Evolutionary conservation across 2,797 vertebrate species (phyloP).

Genomic region (Karalla daura): DNA sequence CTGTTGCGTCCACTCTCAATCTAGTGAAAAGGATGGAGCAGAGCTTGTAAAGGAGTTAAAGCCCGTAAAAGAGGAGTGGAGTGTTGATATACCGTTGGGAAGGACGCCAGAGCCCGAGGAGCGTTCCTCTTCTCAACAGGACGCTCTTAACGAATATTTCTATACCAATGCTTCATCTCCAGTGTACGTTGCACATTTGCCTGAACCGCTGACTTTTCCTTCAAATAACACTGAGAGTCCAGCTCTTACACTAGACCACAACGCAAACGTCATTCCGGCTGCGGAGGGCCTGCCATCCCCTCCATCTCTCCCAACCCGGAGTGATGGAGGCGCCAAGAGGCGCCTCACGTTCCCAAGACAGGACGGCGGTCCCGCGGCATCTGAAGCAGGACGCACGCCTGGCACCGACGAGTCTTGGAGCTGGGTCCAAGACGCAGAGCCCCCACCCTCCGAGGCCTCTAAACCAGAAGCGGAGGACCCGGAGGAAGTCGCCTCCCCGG

Average conservation of each 20-base stretch:
- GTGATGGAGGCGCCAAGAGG: too few relatives aligned
- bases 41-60: conserved; percentile 15
- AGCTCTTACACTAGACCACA: conserved; percentile 58
- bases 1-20: conserved; percentile 6
- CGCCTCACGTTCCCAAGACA: neutral
- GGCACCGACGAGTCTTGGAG: neutral
- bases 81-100: neutral
- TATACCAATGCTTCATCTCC: conserved; percentile 9
- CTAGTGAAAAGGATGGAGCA: conserved; percentile 2
- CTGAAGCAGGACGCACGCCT: neutral
- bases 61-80: conserved; percentile 6
- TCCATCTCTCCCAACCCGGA: too few relatives aligned
- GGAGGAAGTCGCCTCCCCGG: neutral
- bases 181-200: neutral
- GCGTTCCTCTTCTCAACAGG: conserved; percentile 13
- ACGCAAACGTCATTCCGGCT: conserved; percentile 62
- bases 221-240: conserved; percentile 25
- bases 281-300: conserved; percentile 28
- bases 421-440: neutral
- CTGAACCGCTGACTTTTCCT: conserved; percentile 19
- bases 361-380: neutral
- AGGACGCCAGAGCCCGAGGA: conserved; percentile 14
- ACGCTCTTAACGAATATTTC: conserved; percentile 3
- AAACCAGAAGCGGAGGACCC: conserved; percentile 14
- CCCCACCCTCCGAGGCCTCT: conserved; percentile 3